Base-by-base conservation (phyloP, 1,140 invertebrate genomes). In the Epicauta chinensis region DNA sequence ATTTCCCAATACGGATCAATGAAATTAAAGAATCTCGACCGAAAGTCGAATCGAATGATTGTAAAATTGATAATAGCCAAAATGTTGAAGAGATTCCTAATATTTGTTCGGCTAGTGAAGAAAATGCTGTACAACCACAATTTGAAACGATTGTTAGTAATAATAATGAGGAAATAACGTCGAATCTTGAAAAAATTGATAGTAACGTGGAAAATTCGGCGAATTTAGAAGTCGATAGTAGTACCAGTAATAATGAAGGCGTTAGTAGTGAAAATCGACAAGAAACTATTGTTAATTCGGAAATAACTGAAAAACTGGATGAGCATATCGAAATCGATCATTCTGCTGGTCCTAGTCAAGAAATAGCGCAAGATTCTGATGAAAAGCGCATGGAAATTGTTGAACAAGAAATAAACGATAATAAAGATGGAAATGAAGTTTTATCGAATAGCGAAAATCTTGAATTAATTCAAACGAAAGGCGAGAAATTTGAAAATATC, bases 401-500 rank as follows among this genome's bases (percentile, higher is more conserved):
- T 41, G 17, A 48, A 12, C 10, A 31, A 50, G 16, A n/a, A 30
- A 16, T 50, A 30, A 16, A 47, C 10, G 14, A 15, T 13, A 17
- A 37, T 36, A 37, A 13, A 37, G 34, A 47, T 37, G 37, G 11
- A 15, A 37, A 3, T 16, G 45, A 47, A n/a, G n/a, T n/a, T n/a
- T n/a, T n/a, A n/a, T n/a, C n/a, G n/a, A n/a, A n/a, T n/a, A n/a
- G n/a, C n/a, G 34, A 16, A 16, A 7, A 41, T 14, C 10, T 16
- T 41, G 39, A 30, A 30, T 5, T 30, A 5, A 10, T 30, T 30
- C 4, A 30, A 30, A 30, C 4, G 10, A 10, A 30, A 5, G 29
- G 10, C 4, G 29, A 30, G 10, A 30, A 30, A 30, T 5, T 10
- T 30, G 29, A 15, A 6, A n/a, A 32, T 13, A 45, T 32, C 7